These are phyloP conservation scores for cat (Felis catus) DNA, from an alignment of 2,113 vertebrate genomes.

Conservation along the genomic window DNA sequence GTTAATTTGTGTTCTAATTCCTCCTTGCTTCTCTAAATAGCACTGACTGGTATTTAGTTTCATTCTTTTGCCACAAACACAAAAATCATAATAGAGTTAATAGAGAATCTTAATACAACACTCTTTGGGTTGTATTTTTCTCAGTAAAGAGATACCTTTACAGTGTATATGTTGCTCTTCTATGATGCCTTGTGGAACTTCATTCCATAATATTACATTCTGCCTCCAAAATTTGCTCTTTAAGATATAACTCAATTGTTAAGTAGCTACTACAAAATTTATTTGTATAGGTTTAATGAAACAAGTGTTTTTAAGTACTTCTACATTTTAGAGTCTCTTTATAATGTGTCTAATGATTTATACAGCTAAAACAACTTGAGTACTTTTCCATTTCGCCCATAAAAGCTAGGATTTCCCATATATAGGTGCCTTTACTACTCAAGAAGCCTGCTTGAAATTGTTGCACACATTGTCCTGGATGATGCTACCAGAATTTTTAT, in stretches of 20 bases:
- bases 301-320: conserved; percentile 18
- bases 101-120: background rate
- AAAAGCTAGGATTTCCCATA: conserved; percentile 25
- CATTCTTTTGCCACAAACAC: background rate
- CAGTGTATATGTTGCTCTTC: background rate
- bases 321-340: conserved; percentile 1
- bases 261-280: background rate
- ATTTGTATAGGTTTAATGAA: background rate
- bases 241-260: background rate
- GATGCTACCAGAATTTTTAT: background rate
- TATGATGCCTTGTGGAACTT: background rate
- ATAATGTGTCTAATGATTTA: conserved; percentile 35
- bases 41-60: background rate
- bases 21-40: background rate
- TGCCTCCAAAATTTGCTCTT: background rate
- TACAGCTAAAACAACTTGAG: conserved; percentile 38
- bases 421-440: background rate
- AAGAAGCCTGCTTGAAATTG: background rate
- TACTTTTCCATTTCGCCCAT: background rate
- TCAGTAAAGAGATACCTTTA: background rate
- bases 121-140: background rate
- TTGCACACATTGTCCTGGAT: background rate
- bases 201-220: background rate
- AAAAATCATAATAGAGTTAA: background rate
- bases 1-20: background rate